A percentile compares a stretch with the other conserved stretches of the same genome.
Evolutionary conservation across 2,113 vertebrate genomes (phyloP).

Genomic region (Coregonus clupeaformis): DNA sequence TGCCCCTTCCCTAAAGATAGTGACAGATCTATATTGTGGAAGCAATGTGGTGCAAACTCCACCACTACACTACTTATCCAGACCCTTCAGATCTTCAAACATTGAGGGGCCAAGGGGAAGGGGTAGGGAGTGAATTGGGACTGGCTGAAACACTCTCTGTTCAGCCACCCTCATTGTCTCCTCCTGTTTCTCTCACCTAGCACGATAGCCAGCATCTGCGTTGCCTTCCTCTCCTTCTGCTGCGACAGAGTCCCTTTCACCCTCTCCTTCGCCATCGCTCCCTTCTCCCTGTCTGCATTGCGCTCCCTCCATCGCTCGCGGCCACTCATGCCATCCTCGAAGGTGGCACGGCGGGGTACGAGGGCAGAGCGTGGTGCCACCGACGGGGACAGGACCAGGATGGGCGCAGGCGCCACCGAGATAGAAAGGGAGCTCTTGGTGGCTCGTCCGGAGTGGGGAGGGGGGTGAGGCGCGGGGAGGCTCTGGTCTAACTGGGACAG

Average conservation of each 20-base stretch:
- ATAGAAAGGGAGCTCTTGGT: constrained; percentile 66
- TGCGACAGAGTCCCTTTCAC: constrained; percentile 73
- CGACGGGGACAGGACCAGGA: constrained; percentile 31
- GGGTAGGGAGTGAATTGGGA: too few species aligned
- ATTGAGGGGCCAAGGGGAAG: too few species aligned
- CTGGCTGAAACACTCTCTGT: constrained; percentile 70
- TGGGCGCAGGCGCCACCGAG: constrained; percentile 59
- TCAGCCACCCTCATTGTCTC: constrained; percentile 33
- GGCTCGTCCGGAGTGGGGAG: constrained; percentile 50
- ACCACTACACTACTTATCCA: neutral
- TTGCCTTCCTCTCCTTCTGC: constrained; percentile 89
- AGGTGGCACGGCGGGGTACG: constrained; percentile 71
- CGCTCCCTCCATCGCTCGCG: constrained; percentile 39
- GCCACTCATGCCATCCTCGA: constrained; percentile 58
- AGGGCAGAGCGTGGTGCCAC: constrained; percentile 46
- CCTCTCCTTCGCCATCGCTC: constrained; percentile 31
- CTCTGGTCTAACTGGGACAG: constrained; percentile 56
- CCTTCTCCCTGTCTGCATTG: constrained; percentile 50
- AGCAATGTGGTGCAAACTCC: neutral
- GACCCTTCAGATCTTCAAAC: too few species aligned
- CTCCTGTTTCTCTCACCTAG: constrained; percentile 78
- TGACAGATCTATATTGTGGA: too few species aligned
- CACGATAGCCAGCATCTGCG: constrained; percentile 93
- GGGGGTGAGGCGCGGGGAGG: constrained; percentile 28
- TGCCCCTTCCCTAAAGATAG: too few species aligned